phyloP scores from a whole-genome alignment of 92 coral and sea anemone genomes.

The Porites evermanni region DNA sequence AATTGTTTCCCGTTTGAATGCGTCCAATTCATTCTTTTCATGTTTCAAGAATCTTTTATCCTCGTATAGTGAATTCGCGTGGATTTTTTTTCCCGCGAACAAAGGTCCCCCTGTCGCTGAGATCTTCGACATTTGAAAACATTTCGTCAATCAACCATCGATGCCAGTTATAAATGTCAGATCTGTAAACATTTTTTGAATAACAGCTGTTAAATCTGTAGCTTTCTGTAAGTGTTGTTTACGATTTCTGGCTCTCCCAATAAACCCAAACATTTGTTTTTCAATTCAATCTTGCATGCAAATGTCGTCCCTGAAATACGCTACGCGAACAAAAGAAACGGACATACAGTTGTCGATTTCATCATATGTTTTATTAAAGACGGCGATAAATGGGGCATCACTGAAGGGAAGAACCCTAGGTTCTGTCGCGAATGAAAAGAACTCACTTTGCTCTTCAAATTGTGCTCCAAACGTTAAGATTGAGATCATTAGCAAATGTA shows the following conservation, averaged over 20 bases:
- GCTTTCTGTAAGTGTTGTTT: slow-evolving; percentile 43
- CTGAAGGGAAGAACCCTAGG: slow-evolving; percentile 4
- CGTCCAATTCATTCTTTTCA: slow-evolving; percentile 3
- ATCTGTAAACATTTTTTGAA: slow-evolving; percentile 15
- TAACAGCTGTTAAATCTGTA: slow-evolving; percentile 31
- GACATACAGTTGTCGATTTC: slow-evolving; percentile 30
- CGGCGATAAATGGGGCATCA: background rate
- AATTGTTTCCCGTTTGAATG: background rate
- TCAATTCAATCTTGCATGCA: slow-evolving; percentile 44
- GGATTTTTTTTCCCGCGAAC: background rate
- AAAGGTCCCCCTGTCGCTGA: background rate
- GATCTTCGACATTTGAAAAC: background rate
- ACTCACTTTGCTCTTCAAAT: background rate
- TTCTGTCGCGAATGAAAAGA: background rate
- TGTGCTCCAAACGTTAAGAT: slow-evolving; percentile 23
- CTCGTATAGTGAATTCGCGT: background rate
- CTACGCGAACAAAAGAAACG: slow-evolving; percentile 19
- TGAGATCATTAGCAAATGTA: slow-evolving; percentile 41
- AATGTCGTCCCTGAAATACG: slow-evolving; percentile 17
- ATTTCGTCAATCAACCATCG: slow-evolving; percentile 13
- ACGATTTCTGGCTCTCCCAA: slow-evolving; percentile 15
- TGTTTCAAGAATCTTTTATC: background rate
- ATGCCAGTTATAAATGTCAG: slow-evolving; percentile 5
- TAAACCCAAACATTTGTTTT: slow-evolving; percentile 42
- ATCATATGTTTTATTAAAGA: slow-evolving; percentile 15